phyloP scores from a whole-genome alignment of 2,113 vertebrate genomes.

The Megatriorchis doriae region DNA sequence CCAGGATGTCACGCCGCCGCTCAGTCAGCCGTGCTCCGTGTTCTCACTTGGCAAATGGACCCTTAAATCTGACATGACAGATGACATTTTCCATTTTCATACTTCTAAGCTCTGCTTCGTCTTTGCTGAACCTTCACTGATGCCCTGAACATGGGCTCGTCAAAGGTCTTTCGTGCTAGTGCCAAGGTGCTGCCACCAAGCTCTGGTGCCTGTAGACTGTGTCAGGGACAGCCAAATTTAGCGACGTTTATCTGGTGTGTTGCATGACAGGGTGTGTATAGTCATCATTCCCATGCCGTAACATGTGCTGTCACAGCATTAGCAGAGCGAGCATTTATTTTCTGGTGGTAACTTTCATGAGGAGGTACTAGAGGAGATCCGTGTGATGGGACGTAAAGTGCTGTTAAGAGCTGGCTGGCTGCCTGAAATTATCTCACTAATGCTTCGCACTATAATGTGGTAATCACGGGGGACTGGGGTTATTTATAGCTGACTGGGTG shows the following conservation, averaged over 20 bases:
- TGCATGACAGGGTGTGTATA: background rate
- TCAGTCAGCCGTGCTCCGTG: background rate
- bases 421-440: conserved; percentile 15
- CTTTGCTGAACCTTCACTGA: conserved; percentile 21
- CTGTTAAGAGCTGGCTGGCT: background rate
- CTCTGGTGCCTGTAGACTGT: background rate
- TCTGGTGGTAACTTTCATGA: background rate
- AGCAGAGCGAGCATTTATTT: background rate
- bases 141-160: background rate
- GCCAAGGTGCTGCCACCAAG: background rate
- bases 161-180: background rate
- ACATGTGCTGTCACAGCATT: background rate
- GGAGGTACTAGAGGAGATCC: background rate
- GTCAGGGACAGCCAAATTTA: background rate
- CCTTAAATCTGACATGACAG: conserved; percentile 44
- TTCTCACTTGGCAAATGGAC: background rate
- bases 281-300: background rate
- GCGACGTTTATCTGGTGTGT: background rate
- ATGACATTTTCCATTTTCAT: conserved; percentile 36
- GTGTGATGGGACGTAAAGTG: background rate
- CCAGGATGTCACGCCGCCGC: background rate
- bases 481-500: background rate
- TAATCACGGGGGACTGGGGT: background rate
- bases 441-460: background rate
- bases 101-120: background rate